Conservation (phyloP, 2,113 vertebrate species). For the Rutilus rutilus region DNA sequence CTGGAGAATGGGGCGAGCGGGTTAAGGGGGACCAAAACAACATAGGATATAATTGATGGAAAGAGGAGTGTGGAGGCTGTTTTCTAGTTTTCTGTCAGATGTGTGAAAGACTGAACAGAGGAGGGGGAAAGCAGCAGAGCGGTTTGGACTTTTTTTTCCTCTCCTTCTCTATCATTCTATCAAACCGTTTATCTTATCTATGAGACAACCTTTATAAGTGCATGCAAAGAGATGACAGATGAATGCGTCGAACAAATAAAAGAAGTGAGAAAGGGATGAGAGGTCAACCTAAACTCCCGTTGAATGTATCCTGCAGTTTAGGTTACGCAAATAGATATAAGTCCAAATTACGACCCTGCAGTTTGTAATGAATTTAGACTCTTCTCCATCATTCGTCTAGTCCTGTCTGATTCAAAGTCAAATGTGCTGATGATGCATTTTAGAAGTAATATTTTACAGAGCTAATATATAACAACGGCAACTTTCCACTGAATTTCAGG, state of each 20-base stretch:
- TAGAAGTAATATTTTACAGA: not conserved
- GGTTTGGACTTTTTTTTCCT: slow-evolving; percentile 55
- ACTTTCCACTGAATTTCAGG: not conserved
- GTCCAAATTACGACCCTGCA: not conserved
- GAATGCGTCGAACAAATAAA: not conserved
- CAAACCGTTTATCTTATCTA: slow-evolving; percentile 30
- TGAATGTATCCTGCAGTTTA: not conserved
- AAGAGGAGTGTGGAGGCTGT: slow-evolving; percentile 48
- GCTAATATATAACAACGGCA: too few species aligned
- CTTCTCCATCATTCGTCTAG: not conserved
- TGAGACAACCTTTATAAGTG: not conserved
- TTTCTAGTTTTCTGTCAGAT: slow-evolving; percentile 64
- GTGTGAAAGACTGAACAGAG: slow-evolving; percentile 53
- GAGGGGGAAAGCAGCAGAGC: slow-evolving; percentile 60
- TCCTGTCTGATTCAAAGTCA: not conserved
- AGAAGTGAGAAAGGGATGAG: not conserved
- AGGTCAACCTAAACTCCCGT: not conserved
- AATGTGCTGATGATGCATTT: not conserved
- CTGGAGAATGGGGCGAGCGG: not conserved
- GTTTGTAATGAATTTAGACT: not conserved
- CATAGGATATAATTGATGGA: slow-evolving; percentile 41
- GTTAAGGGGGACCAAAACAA: slow-evolving; percentile 23
- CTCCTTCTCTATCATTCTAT: slow-evolving; percentile 35
- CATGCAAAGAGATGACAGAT: slow-evolving; percentile 31
- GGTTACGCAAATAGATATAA: not conserved